Evolutionary conservation across 2,888 invertebrate genomes (phyloP), one percentile per base, ranked within the genome.

Genomic region (Dasysyrphus albostriatus): DNA sequence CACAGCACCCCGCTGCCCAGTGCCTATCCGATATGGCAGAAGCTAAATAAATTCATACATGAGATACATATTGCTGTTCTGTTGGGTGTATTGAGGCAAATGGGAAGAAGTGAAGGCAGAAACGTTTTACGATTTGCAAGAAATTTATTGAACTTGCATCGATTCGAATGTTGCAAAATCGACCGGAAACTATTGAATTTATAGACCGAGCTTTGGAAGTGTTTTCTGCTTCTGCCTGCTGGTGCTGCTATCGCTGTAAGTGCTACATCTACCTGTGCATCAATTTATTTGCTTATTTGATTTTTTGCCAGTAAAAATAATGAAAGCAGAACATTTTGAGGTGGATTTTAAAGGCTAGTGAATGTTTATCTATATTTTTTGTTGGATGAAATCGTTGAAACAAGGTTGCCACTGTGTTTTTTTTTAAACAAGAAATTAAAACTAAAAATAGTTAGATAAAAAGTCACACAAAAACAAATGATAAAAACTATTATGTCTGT

Each of bases 141-240:
- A 65, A 16, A 65, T 65, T 65, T 29, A 65, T 65, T 47, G 34
- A 24, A 67, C 5, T 37, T 54, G 29, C 16, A 54, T 29, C 54
- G 29, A 54, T 54, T 37, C 34, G 10, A 58, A 58, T 16, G 58
- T 58, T 58, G 58, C 16, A 58, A 58, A 58, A 58, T 58, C 34
- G 16, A 3, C 58, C 34, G 58, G 58, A 58, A 58, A 58, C 58
- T 58, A 16, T 34, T 37, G 58, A 58, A 58, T 58, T 58, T 58
- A 58, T 58, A 37, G 58, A 58, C 58, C 16, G 16, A 58, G 37
- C 16, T 58, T 58, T 58, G 10, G 5, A 16, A 37, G 58, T 37
- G 16, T 12, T 37, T 37, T 34, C 29, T 14, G 54, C 8, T 54
- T 32, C 39, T 39, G 39, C 12, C 4, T 1, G 12, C 12, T 3